These are phyloP conservation scores for Paedocypris micromegethes DNA, from an alignment of 2,797 vertebrate genomes.

Conservation along the genomic window DNA sequence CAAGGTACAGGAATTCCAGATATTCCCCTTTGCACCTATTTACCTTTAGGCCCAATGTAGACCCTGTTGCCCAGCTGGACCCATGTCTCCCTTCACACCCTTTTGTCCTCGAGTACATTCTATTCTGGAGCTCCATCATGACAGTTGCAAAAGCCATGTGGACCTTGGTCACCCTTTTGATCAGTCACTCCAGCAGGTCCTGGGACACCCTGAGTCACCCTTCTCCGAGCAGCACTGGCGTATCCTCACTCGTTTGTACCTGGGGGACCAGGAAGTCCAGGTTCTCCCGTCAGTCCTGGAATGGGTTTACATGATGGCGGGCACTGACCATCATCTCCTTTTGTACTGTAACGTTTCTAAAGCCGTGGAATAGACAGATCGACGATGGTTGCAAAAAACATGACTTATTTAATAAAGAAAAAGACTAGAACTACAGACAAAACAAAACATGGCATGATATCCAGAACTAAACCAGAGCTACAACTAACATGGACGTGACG, in stretches of 20 bases:
- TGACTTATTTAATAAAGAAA: too few relatives aligned
- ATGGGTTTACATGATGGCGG: constrained; percentile 50
- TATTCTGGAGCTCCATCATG: constrained; percentile 48
- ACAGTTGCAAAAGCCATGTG: constrained; percentile 45
- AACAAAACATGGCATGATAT: too few relatives aligned
- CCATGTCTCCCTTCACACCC: constrained; percentile 38
- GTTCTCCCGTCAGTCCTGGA: constrained; percentile 45
- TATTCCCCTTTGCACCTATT: constrained; percentile 48
- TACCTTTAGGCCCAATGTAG: constrained; percentile 50
- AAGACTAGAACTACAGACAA: too few relatives aligned
- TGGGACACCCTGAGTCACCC: constrained; percentile 44
- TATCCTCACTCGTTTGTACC: constrained; percentile 57
- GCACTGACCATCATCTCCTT: constrained; percentile 59
- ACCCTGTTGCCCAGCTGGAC: constrained; percentile 38
- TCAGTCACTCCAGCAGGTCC: constrained; percentile 39
- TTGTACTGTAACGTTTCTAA: constrained; percentile 42
- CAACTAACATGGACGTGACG: too few relatives aligned
- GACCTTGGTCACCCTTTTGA: constrained; percentile 56
- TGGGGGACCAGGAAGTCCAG: constrained; percentile 53
- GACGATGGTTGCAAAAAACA: too few relatives aligned
- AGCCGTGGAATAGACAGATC: too few relatives aligned
- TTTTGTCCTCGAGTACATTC: constrained; percentile 24
- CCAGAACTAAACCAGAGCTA: too few relatives aligned
- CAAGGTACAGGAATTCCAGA: constrained; percentile 61
- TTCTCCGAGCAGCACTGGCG: constrained; percentile 49